Evolutionary conservation across 2,113 vertebrate genomes (phyloP).

Genomic region (Oxygymnocypris stewartii): DNA sequence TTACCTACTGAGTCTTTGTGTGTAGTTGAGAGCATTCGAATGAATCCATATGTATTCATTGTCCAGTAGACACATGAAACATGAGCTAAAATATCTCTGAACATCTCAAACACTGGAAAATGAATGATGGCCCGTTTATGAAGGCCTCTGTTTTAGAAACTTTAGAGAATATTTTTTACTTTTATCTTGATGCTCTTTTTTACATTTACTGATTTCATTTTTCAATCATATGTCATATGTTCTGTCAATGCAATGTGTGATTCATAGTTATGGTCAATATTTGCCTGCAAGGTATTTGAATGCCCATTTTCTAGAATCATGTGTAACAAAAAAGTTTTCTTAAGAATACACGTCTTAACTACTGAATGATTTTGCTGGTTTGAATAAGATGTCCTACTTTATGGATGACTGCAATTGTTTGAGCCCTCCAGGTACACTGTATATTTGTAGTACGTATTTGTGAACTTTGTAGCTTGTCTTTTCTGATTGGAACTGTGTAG

Average conservation of each 20-base stretch:
- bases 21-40: constrained; percentile 53
- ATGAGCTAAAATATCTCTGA: constrained; percentile 2
- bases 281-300: constrained; percentile 51
- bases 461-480: constrained; percentile 74
- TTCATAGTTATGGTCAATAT: constrained; percentile 54
- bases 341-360: constrained; percentile 68
- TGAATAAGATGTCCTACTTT: constrained; percentile 58
- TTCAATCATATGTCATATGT: constrained; percentile 48
- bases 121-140: background rate
- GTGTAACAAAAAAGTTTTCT: constrained; percentile 61
- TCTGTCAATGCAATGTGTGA: constrained; percentile 58
- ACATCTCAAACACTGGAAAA: constrained; percentile 32
- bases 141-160: background rate
- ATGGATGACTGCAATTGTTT: constrained; percentile 64
- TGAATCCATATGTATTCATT: constrained; percentile 45
- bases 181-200: constrained; percentile 14
- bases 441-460: constrained; percentile 78
- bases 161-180: background rate
- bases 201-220: constrained; percentile 54
- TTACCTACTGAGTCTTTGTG: constrained; percentile 48
- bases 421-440: constrained; percentile 71
- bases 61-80: constrained; percentile 2
- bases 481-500: constrained; percentile 72
- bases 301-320: constrained; percentile 50
- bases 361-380: constrained; percentile 70